phyloP scores from a whole-genome alignment of 2,888 invertebrate genomes.

The Monoplex corrugatus region DNA sequence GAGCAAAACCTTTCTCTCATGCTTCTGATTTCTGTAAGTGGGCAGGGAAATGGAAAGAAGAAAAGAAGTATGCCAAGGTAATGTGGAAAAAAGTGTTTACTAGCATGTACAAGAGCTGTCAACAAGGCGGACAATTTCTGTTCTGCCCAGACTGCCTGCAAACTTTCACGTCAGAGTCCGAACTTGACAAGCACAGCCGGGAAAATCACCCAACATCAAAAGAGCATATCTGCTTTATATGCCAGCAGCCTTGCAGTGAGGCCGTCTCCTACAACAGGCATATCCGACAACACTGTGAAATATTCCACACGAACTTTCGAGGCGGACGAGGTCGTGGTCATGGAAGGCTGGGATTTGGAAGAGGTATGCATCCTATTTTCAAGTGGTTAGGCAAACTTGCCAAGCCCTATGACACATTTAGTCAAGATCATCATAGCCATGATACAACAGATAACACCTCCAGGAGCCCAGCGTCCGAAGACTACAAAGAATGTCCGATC shows the following conservation, averaged over 20 bases:
- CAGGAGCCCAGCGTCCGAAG: neutral
- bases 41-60: conserved; percentile 22
- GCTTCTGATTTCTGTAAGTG: neutral
- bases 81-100: neutral
- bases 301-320: neutral
- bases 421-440: neutral
- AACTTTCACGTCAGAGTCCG: conserved; percentile 4
- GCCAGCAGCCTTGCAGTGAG: neutral
- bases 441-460: neutral
- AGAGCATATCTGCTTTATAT: conserved; percentile 14
- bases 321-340: conserved; percentile 2
- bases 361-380: neutral
- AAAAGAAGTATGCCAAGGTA: neutral
- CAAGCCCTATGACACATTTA: neutral
- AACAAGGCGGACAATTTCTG: neutral
- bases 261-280: conserved; percentile 16
- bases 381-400: neutral
- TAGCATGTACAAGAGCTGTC: neutral
- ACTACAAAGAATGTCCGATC: conserved; percentile 38
- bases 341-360: neutral
- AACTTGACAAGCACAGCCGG: conserved; percentile 4
- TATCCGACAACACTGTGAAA: conserved; percentile 26
- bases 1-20: neutral
- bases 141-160: conserved; percentile 41
- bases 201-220: neutral